Percentiles rank a stretch among this genome's conserved stretches.
phyloP scores from a whole-genome alignment of 2,888 invertebrate genomes.

The Yponomeuta plumbellus region DNA sequence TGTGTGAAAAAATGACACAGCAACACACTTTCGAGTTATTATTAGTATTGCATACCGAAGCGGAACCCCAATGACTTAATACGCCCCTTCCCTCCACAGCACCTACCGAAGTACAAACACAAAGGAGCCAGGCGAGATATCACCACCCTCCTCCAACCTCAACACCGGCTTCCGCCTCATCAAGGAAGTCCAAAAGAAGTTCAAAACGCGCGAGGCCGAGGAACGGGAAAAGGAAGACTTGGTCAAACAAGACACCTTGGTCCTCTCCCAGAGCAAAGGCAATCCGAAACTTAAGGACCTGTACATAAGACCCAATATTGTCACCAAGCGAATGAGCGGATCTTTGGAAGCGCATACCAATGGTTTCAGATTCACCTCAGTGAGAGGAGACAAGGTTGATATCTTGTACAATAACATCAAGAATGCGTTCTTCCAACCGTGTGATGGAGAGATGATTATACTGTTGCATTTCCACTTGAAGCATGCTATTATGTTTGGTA shows the following conservation, averaged over 20 bases:
- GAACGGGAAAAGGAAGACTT: slow-evolving; percentile 99
- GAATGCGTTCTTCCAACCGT: slow-evolving; percentile 99
- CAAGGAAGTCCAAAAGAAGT: slow-evolving; percentile 99
- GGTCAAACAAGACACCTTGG: slow-evolving; percentile 97
- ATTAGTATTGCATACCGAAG: too few relatives aligned
- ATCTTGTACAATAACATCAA: slow-evolving; percentile 99
- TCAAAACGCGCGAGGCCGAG: slow-evolving; percentile 98
- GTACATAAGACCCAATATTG: slow-evolving; percentile 99
- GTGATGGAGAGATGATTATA: slow-evolving; percentile 99
- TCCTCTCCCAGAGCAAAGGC: slow-evolving; percentile 95
- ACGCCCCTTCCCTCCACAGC: slow-evolving; percentile 43
- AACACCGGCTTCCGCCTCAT: slow-evolving; percentile 98
- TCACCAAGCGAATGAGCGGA: slow-evolving; percentile 96
- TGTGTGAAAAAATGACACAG: too few relatives aligned
- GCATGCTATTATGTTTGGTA: slow-evolving; percentile 99
- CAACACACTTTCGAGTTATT: too few relatives aligned
- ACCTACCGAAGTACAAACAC: slow-evolving; percentile 98
- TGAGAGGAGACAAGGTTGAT: slow-evolving; percentile 99
- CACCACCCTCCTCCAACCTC: slow-evolving; percentile 95
- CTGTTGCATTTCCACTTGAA: slow-evolving; percentile 98
- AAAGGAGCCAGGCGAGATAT: slow-evolving; percentile 96
- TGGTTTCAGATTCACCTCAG: slow-evolving; percentile 97
- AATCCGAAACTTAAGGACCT: slow-evolving; percentile 98
- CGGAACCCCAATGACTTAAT: neutral
- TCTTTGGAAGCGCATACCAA: slow-evolving; percentile 96